Evolutionary conservation across 2,113 vertebrate genomes (phyloP).

Genomic region (Pelusios castaneus): DNA sequence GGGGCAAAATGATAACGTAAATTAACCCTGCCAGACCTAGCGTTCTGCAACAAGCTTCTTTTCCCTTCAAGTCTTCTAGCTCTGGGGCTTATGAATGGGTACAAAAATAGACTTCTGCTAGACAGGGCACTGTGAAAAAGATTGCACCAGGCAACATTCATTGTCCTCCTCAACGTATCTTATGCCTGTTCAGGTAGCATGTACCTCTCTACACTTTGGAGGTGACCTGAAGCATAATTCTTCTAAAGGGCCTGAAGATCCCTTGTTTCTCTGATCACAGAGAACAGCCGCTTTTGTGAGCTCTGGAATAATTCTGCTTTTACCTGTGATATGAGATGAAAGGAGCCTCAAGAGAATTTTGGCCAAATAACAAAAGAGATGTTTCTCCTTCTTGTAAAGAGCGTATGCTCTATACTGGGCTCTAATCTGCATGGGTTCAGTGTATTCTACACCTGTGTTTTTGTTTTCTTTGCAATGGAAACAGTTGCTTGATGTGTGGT

Average conservation of each 20-base stretch:
- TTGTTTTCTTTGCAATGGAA: slow-evolving; percentile 75
- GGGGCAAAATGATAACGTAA: fast-evolving
- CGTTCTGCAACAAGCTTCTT: too few relatives aligned
- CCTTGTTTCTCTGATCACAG: slow-evolving; percentile 14
- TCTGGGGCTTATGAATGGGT: fast-evolving
- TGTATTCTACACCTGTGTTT: slow-evolving; percentile 78
- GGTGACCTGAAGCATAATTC: slow-evolving; percentile 34
- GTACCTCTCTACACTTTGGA: slow-evolving; percentile 21
- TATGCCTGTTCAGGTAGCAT: slow-evolving; percentile 62
- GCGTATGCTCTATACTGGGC: slow-evolving; percentile 43
- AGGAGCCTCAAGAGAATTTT: slow-evolving; percentile 39
- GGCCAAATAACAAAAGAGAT: slow-evolving; percentile 33
- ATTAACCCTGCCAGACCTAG: neutral
- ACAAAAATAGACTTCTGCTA: fast-evolving
- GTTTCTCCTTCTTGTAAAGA: slow-evolving; percentile 69
- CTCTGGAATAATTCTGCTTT: slow-evolving; percentile 22
- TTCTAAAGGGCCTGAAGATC: slow-evolving; percentile 31
- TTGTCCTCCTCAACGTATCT: neutral
- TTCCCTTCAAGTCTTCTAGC: fast-evolving
- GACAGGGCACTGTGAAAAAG: neutral
- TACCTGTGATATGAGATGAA: slow-evolving; percentile 51
- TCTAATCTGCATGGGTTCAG: slow-evolving; percentile 54
- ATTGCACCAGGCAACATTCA: neutral
- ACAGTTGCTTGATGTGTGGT: slow-evolving; percentile 66
- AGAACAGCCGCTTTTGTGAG: slow-evolving; percentile 29